Percentiles rank a stretch among this genome's conserved stretches.
These are phyloP conservation scores for Carlito syrichta DNA, from an alignment of 2,113 vertebrate species.

Conservation along the genomic window DNA sequence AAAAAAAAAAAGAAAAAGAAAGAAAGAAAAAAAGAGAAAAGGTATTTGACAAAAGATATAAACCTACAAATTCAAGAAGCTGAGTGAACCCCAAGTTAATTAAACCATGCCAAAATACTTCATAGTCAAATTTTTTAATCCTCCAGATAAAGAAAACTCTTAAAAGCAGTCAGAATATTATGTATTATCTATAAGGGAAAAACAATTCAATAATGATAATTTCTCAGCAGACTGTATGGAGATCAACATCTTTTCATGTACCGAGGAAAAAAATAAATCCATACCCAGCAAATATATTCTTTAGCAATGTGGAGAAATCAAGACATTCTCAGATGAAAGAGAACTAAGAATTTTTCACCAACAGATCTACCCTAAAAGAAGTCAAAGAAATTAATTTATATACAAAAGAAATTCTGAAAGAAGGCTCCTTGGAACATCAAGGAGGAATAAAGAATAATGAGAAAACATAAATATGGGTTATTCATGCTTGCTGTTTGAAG, in stretches of 20 bases:
- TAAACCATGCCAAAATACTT: no score
- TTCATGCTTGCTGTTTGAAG: neutral
- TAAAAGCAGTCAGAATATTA: neutral
- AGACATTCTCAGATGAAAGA: neutral
- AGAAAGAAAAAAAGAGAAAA: no score
- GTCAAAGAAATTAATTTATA: neutral
- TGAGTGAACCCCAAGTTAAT: no score
- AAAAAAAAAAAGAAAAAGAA: no score
- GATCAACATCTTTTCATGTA: neutral
- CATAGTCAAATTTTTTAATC: no score
- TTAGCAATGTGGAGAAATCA: neutral
- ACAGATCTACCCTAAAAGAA: neutral
- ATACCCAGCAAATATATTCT: neutral
- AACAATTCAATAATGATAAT: neutral
- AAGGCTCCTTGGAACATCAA: neutral
- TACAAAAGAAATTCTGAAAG: neutral
- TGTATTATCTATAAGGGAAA: neutral
- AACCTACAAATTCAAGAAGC: no score
- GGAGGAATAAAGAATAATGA: neutral
- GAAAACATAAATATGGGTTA: neutral
- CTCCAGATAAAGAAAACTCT: no score
- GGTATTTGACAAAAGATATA: no score
- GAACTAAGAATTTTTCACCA: neutral
- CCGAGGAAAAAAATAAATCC: no score
- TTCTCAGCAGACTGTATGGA: neutral